Evolutionary conservation across 2,888 invertebrate genomes (phyloP), one percentile per base, ranked within the genome.

Genomic region (Cerceris rybyensis): DNA sequence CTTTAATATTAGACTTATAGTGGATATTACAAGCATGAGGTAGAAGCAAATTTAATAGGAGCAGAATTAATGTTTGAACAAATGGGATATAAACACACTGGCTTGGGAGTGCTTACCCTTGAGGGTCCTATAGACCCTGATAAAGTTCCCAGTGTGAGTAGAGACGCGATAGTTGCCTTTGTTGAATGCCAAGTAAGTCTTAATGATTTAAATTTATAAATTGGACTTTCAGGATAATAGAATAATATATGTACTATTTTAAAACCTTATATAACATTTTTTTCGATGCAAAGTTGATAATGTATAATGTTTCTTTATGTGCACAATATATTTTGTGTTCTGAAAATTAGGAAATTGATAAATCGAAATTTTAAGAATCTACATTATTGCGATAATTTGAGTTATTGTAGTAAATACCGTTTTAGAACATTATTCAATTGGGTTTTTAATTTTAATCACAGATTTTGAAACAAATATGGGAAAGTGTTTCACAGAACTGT

Each of bases 21-120:
- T 81, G 98, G 98, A 8, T 98, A 96, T 92, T 98, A 95, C 93
- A 97, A 97, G 89, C 97, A 98, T 91, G 96, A 97, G 90, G 95
- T 98, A 55, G 96, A 96, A 87, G 95, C 96, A 2, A 96, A 97
- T 91, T 93, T 98, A 88, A 94, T 95, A 39, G 96, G 96, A 66
- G 96, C 96, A 1, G 96, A 97, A 90, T 93, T 94, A 61, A 94
- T 98, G 89, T 95, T 98, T 74, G 94, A 95, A 86, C 95, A 96
- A 73, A 96, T 98, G 96, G 98, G 98, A 0, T 98, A 98, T 91
- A 95, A 94, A 74, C 93, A 95, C 55, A 91, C 92, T 41, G 94
- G 94, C 57, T 92, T 93, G 74, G 94, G 95, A 71, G 92, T 95
- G 60, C 92, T 95, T 79, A 93, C 94, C 52, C 92, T 97, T 13